These are phyloP conservation scores for Lampris incognitus DNA, from an alignment of 2,113 vertebrate species.

Conservation along the genomic window DNA sequence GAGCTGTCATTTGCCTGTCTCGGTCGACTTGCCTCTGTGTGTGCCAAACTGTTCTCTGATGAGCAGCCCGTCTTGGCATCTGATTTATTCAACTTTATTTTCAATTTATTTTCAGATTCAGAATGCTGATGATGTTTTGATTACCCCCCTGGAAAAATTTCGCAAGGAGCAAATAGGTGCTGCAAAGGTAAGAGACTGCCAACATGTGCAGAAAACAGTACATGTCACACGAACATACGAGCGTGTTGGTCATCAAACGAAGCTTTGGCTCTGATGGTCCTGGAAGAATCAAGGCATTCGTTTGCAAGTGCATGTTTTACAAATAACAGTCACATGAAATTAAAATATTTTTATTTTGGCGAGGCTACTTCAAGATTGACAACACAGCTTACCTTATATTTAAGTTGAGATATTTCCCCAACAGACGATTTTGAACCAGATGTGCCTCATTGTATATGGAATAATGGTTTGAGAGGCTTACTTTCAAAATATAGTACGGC, in stretches of 20 bases:
- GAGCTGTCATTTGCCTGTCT: background rate
- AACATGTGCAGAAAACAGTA: conserved; percentile 40
- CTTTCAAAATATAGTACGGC: background rate
- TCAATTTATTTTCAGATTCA: conserved; percentile 88
- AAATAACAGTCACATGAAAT: background rate
- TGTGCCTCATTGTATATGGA: too few relatives aligned
- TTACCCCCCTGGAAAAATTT: conserved; percentile 95
- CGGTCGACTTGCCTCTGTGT: background rate
- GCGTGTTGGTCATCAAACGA: background rate
- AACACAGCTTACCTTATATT: background rate
- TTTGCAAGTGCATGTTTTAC: conserved; percentile 17
- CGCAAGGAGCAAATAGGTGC: conserved; percentile 97
- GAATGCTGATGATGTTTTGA: conserved; percentile 96
- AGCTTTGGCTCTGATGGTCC: background rate
- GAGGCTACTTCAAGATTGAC: background rate
- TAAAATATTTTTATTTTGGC: background rate
- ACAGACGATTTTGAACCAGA: too few relatives aligned
- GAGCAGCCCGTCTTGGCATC: too few relatives aligned
- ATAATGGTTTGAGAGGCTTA: background rate
- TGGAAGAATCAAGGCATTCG: conserved; percentile 14
- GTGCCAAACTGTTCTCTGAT: conserved; percentile 23
- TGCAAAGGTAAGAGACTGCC: conserved; percentile 91
- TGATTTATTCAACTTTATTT: background rate
- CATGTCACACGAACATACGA: conserved; percentile 1
- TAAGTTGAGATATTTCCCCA: background rate